Base-by-base conservation (phyloP, 1,140 invertebrate species). In the Cecropterus lyciades region DNA sequence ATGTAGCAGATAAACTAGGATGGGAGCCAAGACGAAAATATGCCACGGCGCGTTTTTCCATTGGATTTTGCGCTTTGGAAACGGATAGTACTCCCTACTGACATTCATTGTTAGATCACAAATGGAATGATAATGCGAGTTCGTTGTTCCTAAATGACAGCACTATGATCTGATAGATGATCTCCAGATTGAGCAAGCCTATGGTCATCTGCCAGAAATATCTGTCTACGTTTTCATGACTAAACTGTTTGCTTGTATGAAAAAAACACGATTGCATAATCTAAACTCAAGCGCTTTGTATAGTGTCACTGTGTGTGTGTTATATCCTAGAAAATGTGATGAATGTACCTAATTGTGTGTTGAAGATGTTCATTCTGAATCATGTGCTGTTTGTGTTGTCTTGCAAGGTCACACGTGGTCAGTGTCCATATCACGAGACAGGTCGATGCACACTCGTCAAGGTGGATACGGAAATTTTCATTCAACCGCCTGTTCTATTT, bases 1-100 rank as follows among this genome's bases (percentile, higher is more conserved):
- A 91, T 91, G 89, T 89, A 91, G 84, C 89, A 89, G 89, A 91
- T 91, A 89, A 91, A 91, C 89, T 91, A 91, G 89, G 89, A 90
- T 90, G 83, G 82, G 85, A 90, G 89, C 89, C 89, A 92, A 91
- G 89, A 91, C 89, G 89, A 91, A 91, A 91, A 91, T 91, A 91
- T 91, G 89, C 89, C 77, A 85, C 85, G 80, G 70, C 87, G 89
- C 89, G 87, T 91, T 91, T 91, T 90, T 91, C 89, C 86, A 90
- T 90, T 88, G 86, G 86, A 82, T 88, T 89, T 84, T 79, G 82
- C 85, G 82, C 84, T 89, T 89, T 88, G 80, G 81, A 85, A 90
- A 87, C 85, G 80, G 76, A 75, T 80, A 84, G 80, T 84, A 87
- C 82, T 81, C 75, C 75, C 71, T 59, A 65, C 75, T 68, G 75